Evolutionary conservation across 2,888 invertebrate genomes (phyloP).

Genomic region (Andrena bucephala): DNA sequence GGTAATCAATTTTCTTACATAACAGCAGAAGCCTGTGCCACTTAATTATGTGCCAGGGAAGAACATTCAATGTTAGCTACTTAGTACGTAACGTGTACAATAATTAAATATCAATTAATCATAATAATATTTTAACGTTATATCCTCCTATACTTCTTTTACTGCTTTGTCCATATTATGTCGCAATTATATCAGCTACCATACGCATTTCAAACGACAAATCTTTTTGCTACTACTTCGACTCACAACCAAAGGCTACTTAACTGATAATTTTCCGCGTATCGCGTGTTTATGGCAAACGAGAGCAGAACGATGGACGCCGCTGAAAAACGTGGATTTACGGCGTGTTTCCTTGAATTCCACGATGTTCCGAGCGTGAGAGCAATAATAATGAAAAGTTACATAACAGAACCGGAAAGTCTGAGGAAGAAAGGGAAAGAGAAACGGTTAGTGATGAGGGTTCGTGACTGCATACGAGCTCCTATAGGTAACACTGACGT

Average conservation of each 20-base stretch:
- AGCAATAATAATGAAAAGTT: slow-evolving; percentile 68
- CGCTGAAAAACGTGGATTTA: slow-evolving; percentile 19
- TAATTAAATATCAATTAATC: slow-evolving; percentile 5
- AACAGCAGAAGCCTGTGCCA: background rate
- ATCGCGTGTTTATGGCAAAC: background rate
- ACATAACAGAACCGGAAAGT: slow-evolving; percentile 59
- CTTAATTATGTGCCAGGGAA: background rate
- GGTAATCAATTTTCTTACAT: slow-evolving; percentile 16
- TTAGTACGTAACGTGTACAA: background rate
- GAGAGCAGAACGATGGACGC: background rate
- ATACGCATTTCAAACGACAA: background rate
- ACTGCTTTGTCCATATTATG: background rate
- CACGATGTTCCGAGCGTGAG: slow-evolving; percentile 31
- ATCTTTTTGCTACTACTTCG: background rate
- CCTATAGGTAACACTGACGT: slow-evolving; percentile 46
- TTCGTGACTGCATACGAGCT: slow-evolving; percentile 49
- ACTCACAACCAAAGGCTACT: background rate
- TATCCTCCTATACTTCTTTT: background rate
- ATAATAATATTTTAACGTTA: background rate
- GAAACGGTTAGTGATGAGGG: slow-evolving; percentile 61
- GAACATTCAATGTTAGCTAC: background rate
- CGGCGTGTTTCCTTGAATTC: slow-evolving; percentile 33
- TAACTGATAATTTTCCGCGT: slow-evolving; percentile 4
- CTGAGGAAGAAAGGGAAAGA: slow-evolving; percentile 51
- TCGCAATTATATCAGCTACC: background rate